These are phyloP conservation scores for Zoanthus gigantus DNA, from an alignment of 92 coral and sea anemone genomes.

Conservation along the genomic window DNA sequence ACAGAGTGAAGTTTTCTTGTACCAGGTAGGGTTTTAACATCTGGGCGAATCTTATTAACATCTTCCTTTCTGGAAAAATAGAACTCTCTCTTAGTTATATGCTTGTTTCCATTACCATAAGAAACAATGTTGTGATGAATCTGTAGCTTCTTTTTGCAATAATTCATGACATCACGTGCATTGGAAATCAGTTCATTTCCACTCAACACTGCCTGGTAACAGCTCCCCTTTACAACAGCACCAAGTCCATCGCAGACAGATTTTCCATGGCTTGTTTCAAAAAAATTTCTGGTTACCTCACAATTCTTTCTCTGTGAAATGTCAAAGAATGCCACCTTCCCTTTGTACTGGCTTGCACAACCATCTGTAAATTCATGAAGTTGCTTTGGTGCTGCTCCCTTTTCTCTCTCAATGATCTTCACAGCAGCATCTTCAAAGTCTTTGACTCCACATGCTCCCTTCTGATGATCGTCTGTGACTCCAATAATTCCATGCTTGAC, in stretches of 20 bases:
- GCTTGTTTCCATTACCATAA: constrained; percentile 42
- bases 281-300: neutral
- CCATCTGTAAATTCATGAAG: constrained; percentile 51
- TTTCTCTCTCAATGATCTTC: constrained; percentile 48
- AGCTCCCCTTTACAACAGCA: constrained; percentile 52
- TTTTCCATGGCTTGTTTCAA: constrained; percentile 46
- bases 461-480: constrained; percentile 50
- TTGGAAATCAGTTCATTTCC: constrained; percentile 43
- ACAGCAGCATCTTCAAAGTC: constrained; percentile 39
- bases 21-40: constrained; percentile 51
- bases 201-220: constrained; percentile 56
- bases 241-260: constrained; percentile 48
- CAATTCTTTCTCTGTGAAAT: constrained; percentile 43
- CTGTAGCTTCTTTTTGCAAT: constrained; percentile 42
- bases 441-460: constrained; percentile 55
- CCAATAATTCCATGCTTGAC: constrained; percentile 57
- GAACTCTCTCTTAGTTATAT: constrained; percentile 45
- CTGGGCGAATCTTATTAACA: constrained; percentile 42
- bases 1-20: constrained; percentile 58
- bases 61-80: constrained; percentile 26
- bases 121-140: neutral
- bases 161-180: constrained; percentile 46
- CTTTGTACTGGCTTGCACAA: constrained; percentile 55
- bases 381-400: constrained; percentile 15
- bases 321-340: constrained; percentile 47